Base-by-base conservation (phyloP, 2,888 invertebrate species). In the Dolichomitus sp. region DNA sequence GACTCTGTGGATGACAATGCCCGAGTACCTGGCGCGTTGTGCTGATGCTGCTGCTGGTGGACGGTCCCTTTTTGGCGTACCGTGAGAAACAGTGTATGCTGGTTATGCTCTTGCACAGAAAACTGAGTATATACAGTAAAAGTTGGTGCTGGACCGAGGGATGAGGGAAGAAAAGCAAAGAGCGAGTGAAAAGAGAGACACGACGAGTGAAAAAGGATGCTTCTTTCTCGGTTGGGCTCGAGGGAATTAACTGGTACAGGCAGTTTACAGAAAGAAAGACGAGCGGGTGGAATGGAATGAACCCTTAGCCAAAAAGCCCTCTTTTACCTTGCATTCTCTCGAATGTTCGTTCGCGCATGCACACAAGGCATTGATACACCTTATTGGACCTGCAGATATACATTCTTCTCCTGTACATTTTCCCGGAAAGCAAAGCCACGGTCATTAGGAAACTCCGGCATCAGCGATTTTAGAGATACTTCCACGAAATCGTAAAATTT, bases 61-160 rank as follows among this genome's bases (percentile, higher is more conserved):
- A 86, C 88, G 85, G 89, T 87, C 87, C 88, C 89, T 89, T 90
- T 88, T 87, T 86, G 84, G 81, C 86, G 42, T 87, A 91, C 90
- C 92, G 92, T 92, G 92, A 92, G 91, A 92, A 92, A 91, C 89
- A 88, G 85, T 88, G 81, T 89, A 87, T 63, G 63, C 50, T 79
- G 30, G 61, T 30, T n/a, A 57, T 61, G 33, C 61, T 50, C 27
- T 37, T 42, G 54, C 68, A 68, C 42, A 42, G 74, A 61, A 69
- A 68, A 69, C 12, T 54, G 37, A 37, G 33, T 69, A 52, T 70
- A 69, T 50, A 68, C 42, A 50, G 59, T 37, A 81, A 17, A 57
- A 48, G 83, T 50, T 42, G 37, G 4, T 17, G 61, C 17, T 50
- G 74, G 59, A 74, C 74, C 48, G 57, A 77, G 73, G 77, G 70